phyloP scores from a whole-genome alignment of 2,888 invertebrate genomes.

The Chrysolina americana region DNA sequence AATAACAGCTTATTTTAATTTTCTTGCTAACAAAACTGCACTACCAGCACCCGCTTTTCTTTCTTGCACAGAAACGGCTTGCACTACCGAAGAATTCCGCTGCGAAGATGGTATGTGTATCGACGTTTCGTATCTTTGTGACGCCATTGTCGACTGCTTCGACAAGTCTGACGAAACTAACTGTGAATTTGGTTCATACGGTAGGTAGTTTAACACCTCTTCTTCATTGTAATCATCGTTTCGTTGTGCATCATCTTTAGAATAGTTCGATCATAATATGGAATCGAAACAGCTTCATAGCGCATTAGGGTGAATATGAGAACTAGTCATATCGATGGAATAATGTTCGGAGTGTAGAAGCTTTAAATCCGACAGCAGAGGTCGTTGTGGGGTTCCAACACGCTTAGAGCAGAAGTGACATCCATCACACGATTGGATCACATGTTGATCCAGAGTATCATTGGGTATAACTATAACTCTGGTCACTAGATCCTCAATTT shows the following conservation, averaged over 20 bases:
- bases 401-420: no score
- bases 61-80: slow-evolving; percentile 66
- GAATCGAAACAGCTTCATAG: no score
- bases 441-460: no score
- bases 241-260: background rate
- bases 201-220: slow-evolving; percentile 55
- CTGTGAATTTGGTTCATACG: slow-evolving; percentile 64
- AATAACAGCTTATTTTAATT: slow-evolving; percentile 13
- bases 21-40: slow-evolving; percentile 30
- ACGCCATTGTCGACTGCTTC: slow-evolving; percentile 71
- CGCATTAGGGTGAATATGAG: background rate
- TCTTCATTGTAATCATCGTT: background rate
- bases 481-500: no score
- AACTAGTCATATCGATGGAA: background rate
- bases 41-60: slow-evolving; percentile 39
- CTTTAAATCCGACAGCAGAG: no score
- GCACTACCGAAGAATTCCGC: slow-evolving; percentile 73
- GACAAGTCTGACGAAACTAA: slow-evolving; percentile 72
- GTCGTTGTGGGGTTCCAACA: no score
- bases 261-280: background rate
- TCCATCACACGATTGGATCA: no score
- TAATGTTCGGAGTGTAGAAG: no score
- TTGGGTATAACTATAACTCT: no score
- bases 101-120: slow-evolving; percentile 78
- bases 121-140: slow-evolving; percentile 70